phyloP scores from a whole-genome alignment of 2,888 invertebrate species.

The Antheraea yamamai region DNA sequence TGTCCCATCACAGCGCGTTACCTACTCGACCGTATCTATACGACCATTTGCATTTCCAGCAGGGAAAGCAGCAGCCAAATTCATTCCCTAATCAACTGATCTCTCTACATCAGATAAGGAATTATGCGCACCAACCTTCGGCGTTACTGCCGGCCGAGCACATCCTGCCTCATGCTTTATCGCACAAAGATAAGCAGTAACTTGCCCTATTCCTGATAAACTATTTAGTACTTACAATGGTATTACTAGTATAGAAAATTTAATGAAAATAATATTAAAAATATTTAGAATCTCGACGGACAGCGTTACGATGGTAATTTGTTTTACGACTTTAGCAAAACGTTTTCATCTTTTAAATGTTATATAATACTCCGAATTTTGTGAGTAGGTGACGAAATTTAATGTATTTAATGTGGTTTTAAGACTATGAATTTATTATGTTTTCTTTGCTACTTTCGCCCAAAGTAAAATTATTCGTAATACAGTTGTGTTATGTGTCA shows the following conservation, averaged over 20 bases:
- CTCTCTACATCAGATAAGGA: conserved; percentile 97
- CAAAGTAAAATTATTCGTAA: not conserved
- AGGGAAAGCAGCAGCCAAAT: conserved; percentile 83
- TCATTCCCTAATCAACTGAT: conserved; percentile 96
- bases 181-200: conserved; percentile 79
- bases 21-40: conserved; percentile 93
- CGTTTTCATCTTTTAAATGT: conserved; percentile 74
- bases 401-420: conserved; percentile 68
- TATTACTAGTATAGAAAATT: conserved; percentile 78
- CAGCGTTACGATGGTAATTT: conserved; percentile 16
- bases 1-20: conserved; percentile 85
- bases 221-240: conserved; percentile 76
- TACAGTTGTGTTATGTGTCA: not conserved
- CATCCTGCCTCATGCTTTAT: conserved; percentile 80
- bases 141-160: conserved; percentile 87
- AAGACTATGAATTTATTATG: conserved; percentile 36
- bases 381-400: conserved; percentile 67
- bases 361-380: conserved; percentile 74
- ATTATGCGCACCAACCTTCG: conserved; percentile 96
- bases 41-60: conserved; percentile 95
- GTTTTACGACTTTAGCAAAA: conserved; percentile 66
- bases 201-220: conserved; percentile 62
- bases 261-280: conserved; percentile 67
- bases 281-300: conserved; percentile 74
- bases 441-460: conserved; percentile 21